Base-by-base conservation (phyloP, 2,888 invertebrate genomes). In the Tenthredo notha region DNA sequence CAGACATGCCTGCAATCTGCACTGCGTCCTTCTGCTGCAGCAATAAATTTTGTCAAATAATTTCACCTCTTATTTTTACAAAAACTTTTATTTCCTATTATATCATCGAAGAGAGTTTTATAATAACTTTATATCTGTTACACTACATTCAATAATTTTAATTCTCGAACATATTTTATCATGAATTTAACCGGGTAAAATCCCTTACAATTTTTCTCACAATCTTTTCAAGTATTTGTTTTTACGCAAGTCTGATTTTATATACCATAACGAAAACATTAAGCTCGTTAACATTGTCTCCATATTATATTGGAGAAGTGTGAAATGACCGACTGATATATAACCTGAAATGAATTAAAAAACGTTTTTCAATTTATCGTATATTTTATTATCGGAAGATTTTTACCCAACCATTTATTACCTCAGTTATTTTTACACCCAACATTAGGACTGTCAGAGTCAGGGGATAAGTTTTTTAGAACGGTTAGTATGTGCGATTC, bases 11-110 rank as follows among this genome's bases (percentile, higher is more conserved):
- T 40, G 40, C n/a, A 43, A n/a, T 74, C 72, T 74, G 72, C 43
- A 74, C 72, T 74, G 72, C 72, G 72, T 74, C 72, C 72, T 72
- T 72, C 37, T 74, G 72, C 72, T 72, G n/a, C 40, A 43, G 72
- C 43, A 9, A 43, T 18, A 70, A 43, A 21, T 74, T 74, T 43
- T 5, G 0, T 74, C 72, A 10, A 40, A 43, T 43, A 74, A 33
- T 67, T 67, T 25, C 15, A 33, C 29, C 15, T 0, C 15, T 0
- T 2, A 67, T 33, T 67, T 33, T 1, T 33, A 67, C 2, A 12
- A 6, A 67, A 33, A 67, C 25, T n/a, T 40, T 40, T 9, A 40
- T n/a, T 10, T 21, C 1, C 21, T 15, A 21, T 72, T 72, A 40
- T 43, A 10, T 43, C 72, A 9, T 5, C 43, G 10, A 74, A 21